Evolutionary conservation across 2,113 vertebrate genomes (phyloP), one percentile per base, ranked within the genome.

Genomic region (Nycticebus coucang): DNA sequence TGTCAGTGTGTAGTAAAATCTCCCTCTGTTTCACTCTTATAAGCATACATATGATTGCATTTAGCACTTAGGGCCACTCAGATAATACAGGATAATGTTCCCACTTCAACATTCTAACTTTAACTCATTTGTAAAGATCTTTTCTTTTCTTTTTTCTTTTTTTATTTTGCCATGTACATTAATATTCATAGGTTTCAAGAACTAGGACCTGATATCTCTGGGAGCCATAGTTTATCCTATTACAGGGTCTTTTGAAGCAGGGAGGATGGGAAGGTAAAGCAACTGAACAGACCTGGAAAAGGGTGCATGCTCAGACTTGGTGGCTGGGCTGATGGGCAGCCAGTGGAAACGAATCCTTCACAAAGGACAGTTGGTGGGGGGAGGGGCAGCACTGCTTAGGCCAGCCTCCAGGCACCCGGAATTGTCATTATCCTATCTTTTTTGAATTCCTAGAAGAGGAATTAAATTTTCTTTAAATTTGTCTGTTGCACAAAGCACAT

Each of bases 391-490:
- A 17, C 1, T 22, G 37, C 24, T 8, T 0, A 77, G 50, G 3
- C 5, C 13, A n/a, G 50, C 7, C 45, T 41, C 22, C 41, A 15
- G 28, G 53, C 28, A 64, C 15, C 4, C 59, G n/a, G 33, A 55
- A 57, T 18, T 88, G 18, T 55, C 62, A 18, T 78, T 17, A 57
- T 78, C 50, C 26, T 53, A 5, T 41, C 50, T 87, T 83, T 69
- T 80, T 45, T 4, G 19, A 82, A 79, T 87, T 96, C 60, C 33
- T 64, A 24, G 33, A 86, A 71, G 33, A 92, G 7, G 5, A 12
- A n/a, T 84, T 64, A 5, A 12, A n/a, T 84, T 64, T 80, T 30
- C 53, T 90, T 93, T 87, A 72, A 80, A 93, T 84, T 94, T 37
- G 26, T 30, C 60, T 72, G 22, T 86, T 77, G 87, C 69, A 87